phyloP scores from a whole-genome alignment of 2,113 vertebrate species.

The Condylura cristata region DNA sequence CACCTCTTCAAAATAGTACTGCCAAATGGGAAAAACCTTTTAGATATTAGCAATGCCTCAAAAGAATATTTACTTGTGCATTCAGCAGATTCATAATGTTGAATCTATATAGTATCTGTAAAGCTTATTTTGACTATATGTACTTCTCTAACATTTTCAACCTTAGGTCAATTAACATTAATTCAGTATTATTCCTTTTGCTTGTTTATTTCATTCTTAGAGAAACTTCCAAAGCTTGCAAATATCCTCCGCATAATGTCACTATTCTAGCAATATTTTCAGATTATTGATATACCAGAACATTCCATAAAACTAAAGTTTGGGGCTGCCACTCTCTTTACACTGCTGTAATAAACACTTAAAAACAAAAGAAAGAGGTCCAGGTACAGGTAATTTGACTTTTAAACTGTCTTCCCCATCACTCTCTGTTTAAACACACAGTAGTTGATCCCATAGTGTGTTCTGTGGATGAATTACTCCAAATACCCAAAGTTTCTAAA shows the following conservation, averaged over 20 bases:
- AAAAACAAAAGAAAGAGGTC: background rate
- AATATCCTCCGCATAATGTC: background rate
- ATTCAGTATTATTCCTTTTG: background rate
- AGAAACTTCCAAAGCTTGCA: background rate
- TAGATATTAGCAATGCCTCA: slow-evolving; percentile 16
- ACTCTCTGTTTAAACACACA: background rate
- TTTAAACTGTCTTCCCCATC: background rate
- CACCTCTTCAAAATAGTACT: background rate
- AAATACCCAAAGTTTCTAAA: background rate
- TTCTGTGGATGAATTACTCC: background rate
- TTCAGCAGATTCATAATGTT: background rate
- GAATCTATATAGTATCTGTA: background rate
- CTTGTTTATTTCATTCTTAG: background rate
- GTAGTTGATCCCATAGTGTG: background rate
- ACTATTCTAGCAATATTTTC: background rate
- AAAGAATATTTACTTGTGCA: background rate
- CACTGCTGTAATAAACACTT: background rate
- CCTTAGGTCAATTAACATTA: background rate
- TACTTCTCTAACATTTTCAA: background rate
- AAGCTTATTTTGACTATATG: background rate
- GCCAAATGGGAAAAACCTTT: background rate
- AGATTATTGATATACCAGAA: background rate
- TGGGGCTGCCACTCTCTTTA: background rate
- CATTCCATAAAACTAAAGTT: background rate
- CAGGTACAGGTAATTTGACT: background rate